These are phyloP conservation scores for Anas platyrhynchos DNA, from an alignment of 2,113 vertebrate species.

Conservation along the genomic window DNA sequence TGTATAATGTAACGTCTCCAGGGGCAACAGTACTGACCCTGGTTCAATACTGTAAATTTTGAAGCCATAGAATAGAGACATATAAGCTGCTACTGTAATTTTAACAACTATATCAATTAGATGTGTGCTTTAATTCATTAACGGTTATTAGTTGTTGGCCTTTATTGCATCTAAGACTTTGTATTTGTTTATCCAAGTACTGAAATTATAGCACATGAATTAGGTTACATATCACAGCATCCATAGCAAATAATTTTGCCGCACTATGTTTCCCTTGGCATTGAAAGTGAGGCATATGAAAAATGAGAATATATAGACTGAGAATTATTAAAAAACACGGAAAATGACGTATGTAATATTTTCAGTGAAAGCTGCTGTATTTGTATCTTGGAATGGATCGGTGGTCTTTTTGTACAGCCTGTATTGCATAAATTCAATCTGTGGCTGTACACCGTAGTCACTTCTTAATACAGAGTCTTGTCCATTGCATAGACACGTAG, in stretches of 20 bases:
- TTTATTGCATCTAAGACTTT: background rate
- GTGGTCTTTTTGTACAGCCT: background rate
- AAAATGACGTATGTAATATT: background rate
- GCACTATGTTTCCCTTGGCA: background rate
- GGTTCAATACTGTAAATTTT: background rate
- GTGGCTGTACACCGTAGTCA: background rate
- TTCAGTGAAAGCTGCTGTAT: background rate
- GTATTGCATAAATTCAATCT: background rate
- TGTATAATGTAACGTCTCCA: background rate
- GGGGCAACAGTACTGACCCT: background rate
- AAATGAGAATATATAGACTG: background rate
- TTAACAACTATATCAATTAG: background rate
- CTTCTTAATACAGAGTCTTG: background rate
- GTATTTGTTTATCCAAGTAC: background rate
- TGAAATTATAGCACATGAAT: background rate
- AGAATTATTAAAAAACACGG: background rate
- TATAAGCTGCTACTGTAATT: background rate
- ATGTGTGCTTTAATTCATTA: background rate
- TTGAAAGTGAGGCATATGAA: background rate
- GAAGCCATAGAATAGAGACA: background rate
- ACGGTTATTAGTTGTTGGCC: background rate
- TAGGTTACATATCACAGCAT: background rate
- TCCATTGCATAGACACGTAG: background rate
- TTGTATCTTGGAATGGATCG: background rate
- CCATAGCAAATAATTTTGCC: background rate